Percentiles rank a stretch among this genome's conserved stretches.
phyloP scores from a whole-genome alignment of 1,140 invertebrate genomes.

The Oryzaephilus surinamensis region DNA sequence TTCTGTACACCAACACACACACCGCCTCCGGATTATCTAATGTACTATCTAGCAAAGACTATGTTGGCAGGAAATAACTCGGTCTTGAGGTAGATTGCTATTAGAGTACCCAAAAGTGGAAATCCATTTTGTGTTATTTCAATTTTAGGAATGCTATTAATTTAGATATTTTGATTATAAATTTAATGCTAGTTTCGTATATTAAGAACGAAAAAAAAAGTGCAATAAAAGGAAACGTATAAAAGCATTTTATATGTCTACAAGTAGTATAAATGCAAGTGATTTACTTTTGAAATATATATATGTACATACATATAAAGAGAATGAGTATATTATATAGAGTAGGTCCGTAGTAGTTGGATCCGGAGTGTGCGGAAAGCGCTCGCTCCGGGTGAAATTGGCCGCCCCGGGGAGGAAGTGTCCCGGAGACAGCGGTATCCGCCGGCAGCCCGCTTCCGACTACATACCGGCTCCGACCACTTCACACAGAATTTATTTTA shows the following conservation, averaged over 20 bases:
- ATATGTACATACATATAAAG: no score
- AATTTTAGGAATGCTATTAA: no score
- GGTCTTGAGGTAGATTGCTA: constrained; percentile 34
- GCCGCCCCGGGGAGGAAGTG: constrained; percentile 37
- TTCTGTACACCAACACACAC: no score
- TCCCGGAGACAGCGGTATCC: constrained; percentile 39
- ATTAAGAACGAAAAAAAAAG: no score
- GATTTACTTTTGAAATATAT: no score
- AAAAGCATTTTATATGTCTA: no score
- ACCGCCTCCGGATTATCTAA: constrained; percentile 41
- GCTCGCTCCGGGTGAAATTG: constrained; percentile 37
- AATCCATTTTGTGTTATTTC: constrained; percentile 9
- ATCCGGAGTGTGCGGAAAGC: constrained; percentile 28
- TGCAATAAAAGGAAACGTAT: no score
- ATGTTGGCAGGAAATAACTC: constrained; percentile 32
- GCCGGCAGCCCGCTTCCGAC: constrained; percentile 35
- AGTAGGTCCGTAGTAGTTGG: constrained; percentile 7
- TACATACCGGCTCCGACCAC: constrained; percentile 27
- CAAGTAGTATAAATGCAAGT: no score
- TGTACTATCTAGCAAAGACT: constrained; percentile 29
- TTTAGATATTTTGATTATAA: no score
- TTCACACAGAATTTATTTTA: constrained; percentile 30
- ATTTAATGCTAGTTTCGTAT: no score
- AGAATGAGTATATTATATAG: no score
- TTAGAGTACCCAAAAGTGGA: constrained; percentile 18